These are phyloP conservation scores for Tetragonisca angustula DNA, from an alignment of 2,888 invertebrate species.

Conservation along the genomic window DNA sequence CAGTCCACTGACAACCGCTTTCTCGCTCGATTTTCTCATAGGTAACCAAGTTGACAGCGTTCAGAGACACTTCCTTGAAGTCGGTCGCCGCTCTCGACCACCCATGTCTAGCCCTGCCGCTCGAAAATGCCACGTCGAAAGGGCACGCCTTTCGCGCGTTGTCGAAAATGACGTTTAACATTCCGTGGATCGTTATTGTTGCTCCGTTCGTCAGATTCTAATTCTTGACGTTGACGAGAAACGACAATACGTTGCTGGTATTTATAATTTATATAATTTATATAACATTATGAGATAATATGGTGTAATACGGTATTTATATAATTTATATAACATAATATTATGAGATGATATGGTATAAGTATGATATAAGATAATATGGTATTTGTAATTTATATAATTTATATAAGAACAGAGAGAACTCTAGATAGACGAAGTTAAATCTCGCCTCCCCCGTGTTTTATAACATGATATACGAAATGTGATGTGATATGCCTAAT, in stretches of 20 bases:
- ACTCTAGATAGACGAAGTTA: background rate
- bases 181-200: background rate
- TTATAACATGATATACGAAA: background rate
- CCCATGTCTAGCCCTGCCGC: constrained; percentile 52
- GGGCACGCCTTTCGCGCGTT: constrained; percentile 9
- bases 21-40: constrained; percentile 70
- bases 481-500: background rate
- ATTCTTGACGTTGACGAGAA: background rate
- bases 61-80: constrained; percentile 71
- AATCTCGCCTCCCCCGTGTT: background rate
- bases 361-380: too few relatives aligned
- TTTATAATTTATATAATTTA: too few relatives aligned
- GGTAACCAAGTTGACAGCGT: constrained; percentile 72
- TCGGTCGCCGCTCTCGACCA: constrained; percentile 63
- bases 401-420: rapidly evolving
- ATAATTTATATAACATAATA: too few relatives aligned
- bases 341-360: too few relatives aligned
- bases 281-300: too few relatives aligned
- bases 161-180: constrained; percentile 7
- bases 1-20: constrained; percentile 74
- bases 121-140: constrained; percentile 1
- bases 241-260: background rate
- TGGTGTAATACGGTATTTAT: too few relatives aligned
- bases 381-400: too few relatives aligned
- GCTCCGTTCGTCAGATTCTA: background rate